Evolutionary conservation across 2,888 invertebrate species (phyloP).

Genomic region (Adelphocoris suturalis): DNA sequence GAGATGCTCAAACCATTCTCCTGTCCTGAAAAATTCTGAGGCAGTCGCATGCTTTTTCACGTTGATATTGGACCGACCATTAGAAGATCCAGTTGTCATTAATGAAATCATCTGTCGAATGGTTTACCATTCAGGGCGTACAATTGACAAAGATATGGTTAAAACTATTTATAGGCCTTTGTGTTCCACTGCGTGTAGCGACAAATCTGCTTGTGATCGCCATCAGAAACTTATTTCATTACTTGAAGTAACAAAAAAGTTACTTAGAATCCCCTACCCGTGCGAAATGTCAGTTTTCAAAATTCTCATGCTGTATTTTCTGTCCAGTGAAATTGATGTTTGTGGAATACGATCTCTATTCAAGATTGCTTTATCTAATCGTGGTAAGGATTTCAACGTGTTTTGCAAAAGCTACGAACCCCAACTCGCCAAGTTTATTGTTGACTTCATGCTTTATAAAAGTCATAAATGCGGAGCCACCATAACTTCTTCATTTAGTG

Average conservation of each 20-base stretch:
- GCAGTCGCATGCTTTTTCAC: not conserved
- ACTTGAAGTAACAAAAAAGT: conserved; percentile 10
- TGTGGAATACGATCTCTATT: conserved; percentile 14
- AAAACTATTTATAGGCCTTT: not conserved
- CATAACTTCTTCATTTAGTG: not conserved
- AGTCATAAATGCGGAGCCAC: not conserved
- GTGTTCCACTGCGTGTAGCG: not conserved
- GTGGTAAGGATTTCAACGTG: not conserved
- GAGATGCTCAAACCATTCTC: conserved; percentile 1
- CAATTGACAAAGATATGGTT: conserved; percentile 23
- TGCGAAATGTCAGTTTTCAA: conserved; percentile 58
- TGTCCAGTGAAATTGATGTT: conserved; percentile 14
- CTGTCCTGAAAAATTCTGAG: not conserved
- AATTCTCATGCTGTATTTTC: conserved; percentile 25
- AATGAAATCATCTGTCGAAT: conserved; percentile 37
- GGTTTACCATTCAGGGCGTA: not conserved
- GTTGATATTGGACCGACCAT: not conserved
- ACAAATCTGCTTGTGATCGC: not conserved
- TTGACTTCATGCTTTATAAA: conserved; percentile 33
- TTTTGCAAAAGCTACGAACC: conserved; percentile 58
- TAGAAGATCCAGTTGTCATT: not conserved
- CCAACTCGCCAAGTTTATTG: conserved; percentile 37
- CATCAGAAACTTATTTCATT: not conserved
- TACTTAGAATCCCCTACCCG: conserved; percentile 47
- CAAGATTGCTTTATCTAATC: conserved; percentile 22